Percentiles rank a stretch among this genome's conserved stretches.
Conservation (phyloP, 2,888 invertebrate species). For the Pyrrhosoma nymphula region DNA sequence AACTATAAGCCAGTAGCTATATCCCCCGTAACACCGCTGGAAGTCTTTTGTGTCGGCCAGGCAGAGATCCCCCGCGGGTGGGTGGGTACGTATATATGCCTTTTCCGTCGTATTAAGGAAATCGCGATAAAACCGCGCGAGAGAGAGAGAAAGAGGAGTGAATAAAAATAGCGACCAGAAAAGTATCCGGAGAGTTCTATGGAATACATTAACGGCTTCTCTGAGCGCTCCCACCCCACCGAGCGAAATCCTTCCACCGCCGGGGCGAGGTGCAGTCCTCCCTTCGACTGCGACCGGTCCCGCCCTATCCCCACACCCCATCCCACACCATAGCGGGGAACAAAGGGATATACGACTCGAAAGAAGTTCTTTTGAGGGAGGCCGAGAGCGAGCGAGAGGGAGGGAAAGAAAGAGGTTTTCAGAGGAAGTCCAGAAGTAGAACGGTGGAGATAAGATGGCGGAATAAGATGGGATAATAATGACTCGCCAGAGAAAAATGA, state of each 20-base stretch:
- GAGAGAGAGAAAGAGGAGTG: slow-evolving; percentile 3
- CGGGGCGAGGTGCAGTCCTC: background rate
- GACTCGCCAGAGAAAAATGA: slow-evolving; percentile 58
- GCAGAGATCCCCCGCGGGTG: background rate
- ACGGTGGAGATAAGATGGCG: slow-evolving; percentile 52
- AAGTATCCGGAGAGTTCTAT: slow-evolving; percentile 44
- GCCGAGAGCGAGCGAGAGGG: background rate
- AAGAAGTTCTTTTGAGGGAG: slow-evolving; percentile 48
- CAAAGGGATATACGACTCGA: slow-evolving; percentile 48
- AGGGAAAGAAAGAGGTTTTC: background rate
- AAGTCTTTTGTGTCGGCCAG: background rate
- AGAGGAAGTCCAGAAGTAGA: slow-evolving; percentile 64
- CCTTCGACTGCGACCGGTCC: background rate
- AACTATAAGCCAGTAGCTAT: background rate
- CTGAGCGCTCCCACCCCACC: background rate
- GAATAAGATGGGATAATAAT: slow-evolving; percentile 62
- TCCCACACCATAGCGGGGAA: background rate
- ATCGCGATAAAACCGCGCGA: background rate
- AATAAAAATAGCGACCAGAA: slow-evolving; percentile 55
- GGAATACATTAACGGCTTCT: slow-evolving; percentile 55
- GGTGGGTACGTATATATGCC: background rate
- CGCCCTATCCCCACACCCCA: background rate
- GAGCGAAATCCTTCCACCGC: slow-evolving; percentile 23
- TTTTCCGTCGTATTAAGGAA: slow-evolving; percentile 34
- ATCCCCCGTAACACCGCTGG: background rate